Percentiles rank a stretch among this genome's conserved stretches.
Conservation (phyloP, 2,113 vertebrate genomes). For the Hassar affinis region DNA sequence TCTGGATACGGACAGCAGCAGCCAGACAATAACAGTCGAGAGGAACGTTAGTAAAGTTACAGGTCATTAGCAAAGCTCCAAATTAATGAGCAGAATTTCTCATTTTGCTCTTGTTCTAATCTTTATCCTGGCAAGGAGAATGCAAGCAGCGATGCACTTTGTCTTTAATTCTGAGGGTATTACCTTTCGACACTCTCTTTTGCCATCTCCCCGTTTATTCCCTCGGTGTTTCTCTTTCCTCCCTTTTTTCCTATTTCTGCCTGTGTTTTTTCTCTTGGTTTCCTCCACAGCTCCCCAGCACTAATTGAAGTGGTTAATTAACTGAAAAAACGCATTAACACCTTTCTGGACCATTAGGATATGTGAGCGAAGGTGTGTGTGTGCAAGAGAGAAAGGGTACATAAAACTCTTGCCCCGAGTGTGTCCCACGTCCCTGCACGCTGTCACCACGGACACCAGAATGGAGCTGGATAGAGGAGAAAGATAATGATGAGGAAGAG, state of each 20-base stretch:
- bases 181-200: constrained; percentile 2
- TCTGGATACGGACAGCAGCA: constrained; percentile 34
- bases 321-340: constrained; percentile 63
- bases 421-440: constrained; percentile 19
- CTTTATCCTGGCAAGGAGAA: constrained; percentile 24
- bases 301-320: constrained; percentile 65
- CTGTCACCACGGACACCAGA: constrained; percentile 33
- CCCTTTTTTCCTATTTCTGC: constrained; percentile 6
- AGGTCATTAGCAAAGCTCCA: constrained; percentile 44
- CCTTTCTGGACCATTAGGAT: constrained; percentile 62
- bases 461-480: constrained; percentile 6
- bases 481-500: background rate
- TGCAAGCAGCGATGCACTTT: constrained; percentile 22
- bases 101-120: constrained; percentile 34
- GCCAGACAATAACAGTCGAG: constrained; percentile 48
- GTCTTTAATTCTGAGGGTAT: constrained; percentile 38
- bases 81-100: constrained; percentile 42
- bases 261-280: constrained; percentile 20
- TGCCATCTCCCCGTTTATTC: background rate
- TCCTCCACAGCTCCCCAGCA: constrained; percentile 40
- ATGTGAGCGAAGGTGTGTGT: constrained; percentile 48
- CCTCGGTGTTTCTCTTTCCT: constrained; percentile 1
- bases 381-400: constrained; percentile 29
- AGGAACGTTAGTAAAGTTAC: constrained; percentile 46
- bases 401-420: constrained; percentile 39